A percentile compares a stretch with the other conserved stretches of the same genome.
phyloP scores from a whole-genome alignment of 2,797 vertebrate genomes.

The Chiroxiphia lanceolata region DNA sequence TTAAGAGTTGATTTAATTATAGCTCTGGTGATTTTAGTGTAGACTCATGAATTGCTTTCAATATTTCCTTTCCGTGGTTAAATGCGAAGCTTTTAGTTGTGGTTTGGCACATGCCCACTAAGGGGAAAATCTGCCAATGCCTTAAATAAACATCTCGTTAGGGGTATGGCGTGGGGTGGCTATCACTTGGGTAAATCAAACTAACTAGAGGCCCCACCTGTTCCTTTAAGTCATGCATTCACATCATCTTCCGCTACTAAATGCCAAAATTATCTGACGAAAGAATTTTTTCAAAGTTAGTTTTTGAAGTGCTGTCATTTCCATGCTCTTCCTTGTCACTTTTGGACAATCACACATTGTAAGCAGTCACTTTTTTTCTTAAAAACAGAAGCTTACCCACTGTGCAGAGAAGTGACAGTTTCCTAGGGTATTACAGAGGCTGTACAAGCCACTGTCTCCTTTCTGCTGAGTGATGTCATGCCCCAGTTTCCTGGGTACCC shows the following conservation, averaged over 20 bases:
- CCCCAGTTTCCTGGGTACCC: not conserved
- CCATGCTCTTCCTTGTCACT: rapidly evolving
- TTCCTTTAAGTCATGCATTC: not conserved
- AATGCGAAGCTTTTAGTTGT: not conserved
- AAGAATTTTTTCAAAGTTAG: not conserved
- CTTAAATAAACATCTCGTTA: not conserved
- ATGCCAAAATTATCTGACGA: not conserved
- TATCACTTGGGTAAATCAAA: not conserved
- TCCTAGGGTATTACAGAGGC: not conserved
- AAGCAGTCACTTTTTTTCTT: not conserved
- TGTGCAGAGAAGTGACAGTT: not conserved
- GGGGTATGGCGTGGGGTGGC: not conserved
- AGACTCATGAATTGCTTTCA: not conserved
- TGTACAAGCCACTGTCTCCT: not conserved
- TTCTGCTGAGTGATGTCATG: not conserved
- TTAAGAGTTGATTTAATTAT: constrained; percentile 3
- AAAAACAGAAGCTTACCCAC: not conserved
- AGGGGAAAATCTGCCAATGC: not conserved
- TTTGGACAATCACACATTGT: not conserved
- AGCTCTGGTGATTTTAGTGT: not conserved
- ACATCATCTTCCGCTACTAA: not conserved
- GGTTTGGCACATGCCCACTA: not conserved
- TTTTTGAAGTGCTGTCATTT: not conserved
- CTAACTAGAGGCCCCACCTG: not conserved
- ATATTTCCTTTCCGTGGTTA: not conserved